Evolutionary conservation across 2,888 invertebrate genomes (phyloP).

Genomic region (Scelioninae gen. 1): DNA sequence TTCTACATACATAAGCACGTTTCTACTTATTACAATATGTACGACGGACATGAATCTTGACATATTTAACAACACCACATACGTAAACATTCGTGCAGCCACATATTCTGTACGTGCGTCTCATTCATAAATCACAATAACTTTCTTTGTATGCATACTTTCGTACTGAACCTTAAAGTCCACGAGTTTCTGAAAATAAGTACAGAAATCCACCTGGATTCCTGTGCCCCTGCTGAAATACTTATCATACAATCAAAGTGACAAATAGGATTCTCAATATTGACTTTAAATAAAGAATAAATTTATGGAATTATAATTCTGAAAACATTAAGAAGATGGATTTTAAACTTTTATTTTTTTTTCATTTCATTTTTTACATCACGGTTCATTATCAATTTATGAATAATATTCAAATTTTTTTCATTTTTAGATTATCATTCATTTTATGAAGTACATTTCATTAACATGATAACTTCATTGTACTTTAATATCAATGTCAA

Average conservation of each 20-base stretch:
- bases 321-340: too few species aligned
- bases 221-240: constrained; percentile 12
- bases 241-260: constrained; percentile 9
- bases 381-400: too few species aligned
- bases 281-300: too few species aligned
- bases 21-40: constrained; percentile 35
- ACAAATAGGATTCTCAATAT: constrained; percentile 11
- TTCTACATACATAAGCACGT: constrained; percentile 30
- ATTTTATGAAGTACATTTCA: background rate
- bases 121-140: constrained; percentile 59
- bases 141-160: constrained; percentile 50
- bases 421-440: background rate
- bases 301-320: too few species aligned
- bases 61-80: constrained; percentile 39
- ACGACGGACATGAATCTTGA: constrained; percentile 37
- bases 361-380: too few species aligned
- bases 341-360: background rate
- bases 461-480: too few species aligned
- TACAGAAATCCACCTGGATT: constrained; percentile 40
- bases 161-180: constrained; percentile 33
- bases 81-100: constrained; percentile 44
- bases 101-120: constrained; percentile 40
- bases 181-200: constrained; percentile 28
- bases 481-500: background rate
- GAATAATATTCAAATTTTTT: background rate